Evolutionary conservation across 1,140 invertebrate species (phyloP).

Genomic region (Galleria mellonella): DNA sequence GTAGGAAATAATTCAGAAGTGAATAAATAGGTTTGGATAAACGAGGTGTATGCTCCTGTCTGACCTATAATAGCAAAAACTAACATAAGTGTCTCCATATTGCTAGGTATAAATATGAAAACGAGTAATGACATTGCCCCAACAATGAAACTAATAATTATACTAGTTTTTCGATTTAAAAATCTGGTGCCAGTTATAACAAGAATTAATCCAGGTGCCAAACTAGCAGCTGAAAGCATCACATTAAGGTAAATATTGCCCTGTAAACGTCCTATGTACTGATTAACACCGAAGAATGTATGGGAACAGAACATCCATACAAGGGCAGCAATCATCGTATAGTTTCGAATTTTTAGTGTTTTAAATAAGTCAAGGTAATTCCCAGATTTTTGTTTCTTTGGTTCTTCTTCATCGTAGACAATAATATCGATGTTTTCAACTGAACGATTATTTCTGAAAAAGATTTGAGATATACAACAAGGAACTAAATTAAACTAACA

Average conservation of each 20-base stretch:
- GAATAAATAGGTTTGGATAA: slow-evolving; percentile 78
- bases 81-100: slow-evolving; percentile 18
- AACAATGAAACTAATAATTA: slow-evolving; percentile 33
- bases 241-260: slow-evolving; percentile 85
- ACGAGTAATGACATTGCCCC: slow-evolving; percentile 40
- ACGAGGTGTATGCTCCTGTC: slow-evolving; percentile 76
- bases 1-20: slow-evolving; percentile 82
- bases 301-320: slow-evolving; percentile 82
- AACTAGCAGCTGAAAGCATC: slow-evolving; percentile 75
- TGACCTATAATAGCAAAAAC: slow-evolving; percentile 77
- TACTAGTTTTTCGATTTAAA: slow-evolving; percentile 73
- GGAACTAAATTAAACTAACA: too few species aligned
- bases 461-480: background rate
- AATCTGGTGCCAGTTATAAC: slow-evolving; percentile 77
- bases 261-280: slow-evolving; percentile 81
- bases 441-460: slow-evolving; percentile 69
- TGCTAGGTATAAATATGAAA: slow-evolving; percentile 38
- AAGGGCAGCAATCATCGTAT: slow-evolving; percentile 80
- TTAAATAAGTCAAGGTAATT: slow-evolving; percentile 75
- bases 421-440: slow-evolving; percentile 70
- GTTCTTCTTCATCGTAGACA: slow-evolving; percentile 42
- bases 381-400: slow-evolving; percentile 32
- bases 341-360: slow-evolving; percentile 82
- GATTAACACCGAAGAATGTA: slow-evolving; percentile 83
- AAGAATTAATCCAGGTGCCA: slow-evolving; percentile 78